Evolutionary conservation across 2,113 vertebrate species (phyloP).

Genomic region (Haemorhous mexicanus): DNA sequence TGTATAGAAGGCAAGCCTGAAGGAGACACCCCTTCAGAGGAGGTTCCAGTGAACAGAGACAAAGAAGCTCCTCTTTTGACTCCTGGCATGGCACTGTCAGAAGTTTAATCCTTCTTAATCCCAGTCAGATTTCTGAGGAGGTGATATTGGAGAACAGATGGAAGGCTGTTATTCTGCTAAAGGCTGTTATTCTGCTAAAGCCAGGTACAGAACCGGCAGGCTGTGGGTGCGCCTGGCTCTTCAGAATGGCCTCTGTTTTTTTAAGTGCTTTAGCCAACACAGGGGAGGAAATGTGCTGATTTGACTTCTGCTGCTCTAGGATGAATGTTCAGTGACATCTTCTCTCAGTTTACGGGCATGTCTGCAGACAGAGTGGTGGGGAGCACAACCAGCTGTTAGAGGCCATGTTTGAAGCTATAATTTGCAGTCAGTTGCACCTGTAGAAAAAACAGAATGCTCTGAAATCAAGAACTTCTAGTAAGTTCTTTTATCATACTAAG

Average conservation of each 20-base stretch:
- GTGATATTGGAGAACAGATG: neutral
- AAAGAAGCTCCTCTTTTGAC: neutral
- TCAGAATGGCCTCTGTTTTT: neutral
- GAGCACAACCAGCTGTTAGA: neutral
- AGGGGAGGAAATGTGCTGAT: neutral
- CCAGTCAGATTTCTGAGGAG: neutral
- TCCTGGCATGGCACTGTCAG: neutral
- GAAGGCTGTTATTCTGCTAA: neutral
- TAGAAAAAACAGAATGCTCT: neutral
- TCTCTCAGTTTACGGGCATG: accelerated
- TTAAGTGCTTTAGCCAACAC: neutral
- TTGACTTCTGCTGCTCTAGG: neutral
- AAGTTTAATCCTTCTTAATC: neutral
- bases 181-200: neutral
- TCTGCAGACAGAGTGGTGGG: neutral
- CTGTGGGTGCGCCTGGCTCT: neutral
- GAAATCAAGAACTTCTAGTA: neutral
- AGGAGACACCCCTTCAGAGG: neutral
- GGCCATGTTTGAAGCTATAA: neutral
- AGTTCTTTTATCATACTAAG: neutral
- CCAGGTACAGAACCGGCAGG: neutral
- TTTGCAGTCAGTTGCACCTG: neutral
- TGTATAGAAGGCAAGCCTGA: neutral
- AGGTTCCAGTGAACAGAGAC: neutral
- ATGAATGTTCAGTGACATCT: neutral